Conservation (phyloP, 2,113 vertebrate species). For the Notechis scutatus region DNA sequence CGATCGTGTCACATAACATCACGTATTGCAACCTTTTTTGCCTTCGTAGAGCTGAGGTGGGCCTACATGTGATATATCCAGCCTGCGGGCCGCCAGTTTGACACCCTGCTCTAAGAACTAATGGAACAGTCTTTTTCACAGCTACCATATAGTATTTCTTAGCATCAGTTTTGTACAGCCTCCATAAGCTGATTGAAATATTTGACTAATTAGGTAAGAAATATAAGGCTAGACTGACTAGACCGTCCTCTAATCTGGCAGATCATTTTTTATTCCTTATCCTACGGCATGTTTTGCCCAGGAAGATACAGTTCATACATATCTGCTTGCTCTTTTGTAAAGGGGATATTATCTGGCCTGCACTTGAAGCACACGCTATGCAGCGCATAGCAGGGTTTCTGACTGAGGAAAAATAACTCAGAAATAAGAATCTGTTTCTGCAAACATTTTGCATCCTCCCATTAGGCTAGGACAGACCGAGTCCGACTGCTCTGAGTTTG, state of each 20-base stretch:
- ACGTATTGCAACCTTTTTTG: too few species aligned
- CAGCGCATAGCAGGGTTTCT: neutral
- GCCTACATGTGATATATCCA: too few species aligned
- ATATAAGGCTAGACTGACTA: neutral
- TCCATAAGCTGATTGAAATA: neutral
- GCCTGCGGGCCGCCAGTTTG: too few species aligned
- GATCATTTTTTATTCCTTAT: neutral
- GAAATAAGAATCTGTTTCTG: neutral
- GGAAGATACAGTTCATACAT: neutral
- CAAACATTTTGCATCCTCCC: neutral
- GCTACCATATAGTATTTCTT: neutral
- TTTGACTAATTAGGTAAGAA: neutral
- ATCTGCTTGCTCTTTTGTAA: neutral
- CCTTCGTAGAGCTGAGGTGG: too few species aligned
- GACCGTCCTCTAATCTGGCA: neutral
- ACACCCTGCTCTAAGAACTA: neutral
- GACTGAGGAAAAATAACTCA: neutral
- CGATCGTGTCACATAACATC: too few species aligned
- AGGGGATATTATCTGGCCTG: neutral
- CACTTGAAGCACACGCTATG: neutral
- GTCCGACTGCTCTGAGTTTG: neutral
- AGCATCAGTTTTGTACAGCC: neutral
- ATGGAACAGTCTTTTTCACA: neutral
- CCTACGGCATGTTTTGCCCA: neutral
- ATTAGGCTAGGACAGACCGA: neutral